phyloP scores from a whole-genome alignment of 1,140 invertebrate genomes.

The Fopius arisanus region DNA sequence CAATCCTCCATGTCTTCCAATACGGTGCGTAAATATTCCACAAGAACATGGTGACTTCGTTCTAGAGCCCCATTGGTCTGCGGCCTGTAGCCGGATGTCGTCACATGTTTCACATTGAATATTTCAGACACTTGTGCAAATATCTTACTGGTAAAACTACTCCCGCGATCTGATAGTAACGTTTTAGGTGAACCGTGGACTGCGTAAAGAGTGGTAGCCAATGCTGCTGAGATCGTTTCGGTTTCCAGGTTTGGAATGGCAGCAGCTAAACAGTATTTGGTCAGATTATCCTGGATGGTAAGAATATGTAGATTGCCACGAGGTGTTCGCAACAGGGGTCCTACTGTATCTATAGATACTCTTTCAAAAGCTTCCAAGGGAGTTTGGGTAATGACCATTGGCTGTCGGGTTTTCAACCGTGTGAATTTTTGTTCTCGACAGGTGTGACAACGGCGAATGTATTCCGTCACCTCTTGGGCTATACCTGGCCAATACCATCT shows the following conservation, averaged over 20 bases:
- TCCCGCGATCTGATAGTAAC: constrained; percentile 45
- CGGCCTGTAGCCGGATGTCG: constrained; percentile 22
- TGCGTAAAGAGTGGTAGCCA: constrained; percentile 23
- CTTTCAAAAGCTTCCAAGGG: constrained; percentile 24
- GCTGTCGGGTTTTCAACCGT: neutral
- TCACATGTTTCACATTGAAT: constrained; percentile 29
- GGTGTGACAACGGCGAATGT: neutral
- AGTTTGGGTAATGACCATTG: constrained; percentile 9
- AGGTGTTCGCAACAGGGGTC: neutral
- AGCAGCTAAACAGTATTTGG: constrained; percentile 41
- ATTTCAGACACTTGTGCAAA: constrained; percentile 40
- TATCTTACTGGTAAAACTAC: constrained; percentile 37
- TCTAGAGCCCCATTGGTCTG: constrained; percentile 24
- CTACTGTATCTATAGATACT: constrained; percentile 15
- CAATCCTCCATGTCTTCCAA: neutral
- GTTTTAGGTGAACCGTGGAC: constrained; percentile 40
- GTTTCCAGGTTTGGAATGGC: constrained; percentile 38
- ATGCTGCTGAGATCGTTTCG: constrained; percentile 35
- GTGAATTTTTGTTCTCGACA: neutral
- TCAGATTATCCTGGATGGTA: constrained; percentile 44
- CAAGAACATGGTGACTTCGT: constrained; percentile 5
- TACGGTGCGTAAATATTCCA: neutral
- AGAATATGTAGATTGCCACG: constrained; percentile 26
- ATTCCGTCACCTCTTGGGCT: neutral
- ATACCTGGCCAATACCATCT: neutral